A percentile compares a stretch with the other conserved stretches of the same genome.
phyloP scores from a whole-genome alignment of 2,113 vertebrate species.

The Arvicanthis niloticus region DNA sequence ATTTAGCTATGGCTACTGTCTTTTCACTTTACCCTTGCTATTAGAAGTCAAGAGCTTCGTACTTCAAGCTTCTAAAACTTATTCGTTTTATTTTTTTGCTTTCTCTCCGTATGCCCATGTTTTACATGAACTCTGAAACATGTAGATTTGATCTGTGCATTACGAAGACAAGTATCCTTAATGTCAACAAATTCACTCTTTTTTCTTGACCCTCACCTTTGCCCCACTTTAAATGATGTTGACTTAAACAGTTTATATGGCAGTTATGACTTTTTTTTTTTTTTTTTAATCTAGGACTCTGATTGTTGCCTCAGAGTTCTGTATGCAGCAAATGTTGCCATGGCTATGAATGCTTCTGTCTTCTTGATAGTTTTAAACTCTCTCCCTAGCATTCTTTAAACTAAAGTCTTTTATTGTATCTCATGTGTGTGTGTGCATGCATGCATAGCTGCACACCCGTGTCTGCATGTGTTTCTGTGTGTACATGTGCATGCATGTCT shows the following conservation, averaged over 20 bases:
- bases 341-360: background rate
- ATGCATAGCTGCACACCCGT: background rate
- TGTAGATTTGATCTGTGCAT: background rate
- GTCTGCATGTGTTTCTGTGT: background rate
- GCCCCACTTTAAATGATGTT: constrained; percentile 3
- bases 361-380: background rate
- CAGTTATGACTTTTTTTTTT: background rate
- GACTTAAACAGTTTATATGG: background rate
- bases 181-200: background rate
- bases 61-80: constrained; percentile 11
- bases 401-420: background rate
- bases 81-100: constrained; percentile 31
- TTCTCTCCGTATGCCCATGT: constrained; percentile 20
- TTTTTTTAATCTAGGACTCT: background rate
- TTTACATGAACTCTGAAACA: constrained; percentile 4
- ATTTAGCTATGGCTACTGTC: background rate
- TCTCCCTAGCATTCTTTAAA: background rate
- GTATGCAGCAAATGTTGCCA: background rate
- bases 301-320: background rate
- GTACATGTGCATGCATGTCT: background rate
- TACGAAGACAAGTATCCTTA: background rate
- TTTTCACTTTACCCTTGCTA: constrained; percentile 54
- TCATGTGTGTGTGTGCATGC: background rate
- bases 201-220: background rate
- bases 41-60: constrained; percentile 64